Evolutionary conservation across 2,113 vertebrate genomes (phyloP).

Genomic region (Stigmatopora argus): DNA sequence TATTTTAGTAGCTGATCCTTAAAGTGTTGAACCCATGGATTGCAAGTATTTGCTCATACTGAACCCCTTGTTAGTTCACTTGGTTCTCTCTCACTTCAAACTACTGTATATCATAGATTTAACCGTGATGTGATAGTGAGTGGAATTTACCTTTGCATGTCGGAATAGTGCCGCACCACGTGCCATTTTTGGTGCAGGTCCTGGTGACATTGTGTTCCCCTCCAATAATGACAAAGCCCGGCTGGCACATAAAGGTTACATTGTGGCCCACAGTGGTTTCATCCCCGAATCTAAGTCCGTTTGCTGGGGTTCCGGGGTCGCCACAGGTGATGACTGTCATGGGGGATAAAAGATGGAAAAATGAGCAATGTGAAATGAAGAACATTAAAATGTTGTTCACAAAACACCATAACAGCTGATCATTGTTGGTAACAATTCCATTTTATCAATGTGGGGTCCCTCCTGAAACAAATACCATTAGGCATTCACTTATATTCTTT

Average conservation of each 20-base stretch:
- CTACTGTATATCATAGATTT: neutral
- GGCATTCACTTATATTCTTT: neutral
- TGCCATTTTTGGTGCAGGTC: slow-evolving; percentile 88
- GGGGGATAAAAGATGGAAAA: slow-evolving; percentile 4
- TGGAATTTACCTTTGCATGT: slow-evolving; percentile 64
- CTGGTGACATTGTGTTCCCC: slow-evolving; percentile 65
- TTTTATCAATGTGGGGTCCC: neutral
- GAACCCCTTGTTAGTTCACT: neutral
- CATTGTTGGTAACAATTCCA: neutral
- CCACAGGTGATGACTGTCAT: slow-evolving; percentile 89
- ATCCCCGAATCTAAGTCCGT: slow-evolving; percentile 85
- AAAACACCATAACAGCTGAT: neutral
- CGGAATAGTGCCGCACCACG: slow-evolving; percentile 86
- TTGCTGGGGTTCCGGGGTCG: slow-evolving; percentile 89
- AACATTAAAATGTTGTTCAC: neutral
- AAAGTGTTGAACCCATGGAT: too few relatives aligned
- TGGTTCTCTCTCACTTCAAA: neutral
- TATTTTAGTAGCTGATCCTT: too few relatives aligned
- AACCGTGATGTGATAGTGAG: neutral
- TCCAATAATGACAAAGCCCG: slow-evolving; percentile 82
- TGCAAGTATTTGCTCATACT: too few relatives aligned
- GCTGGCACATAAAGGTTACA: slow-evolving; percentile 87
- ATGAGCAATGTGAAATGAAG: neutral
- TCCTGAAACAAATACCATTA: neutral
- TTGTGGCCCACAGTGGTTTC: slow-evolving; percentile 88